phyloP scores from a whole-genome alignment of 2,113 vertebrate species.

The Silurus meridionalis region DNA sequence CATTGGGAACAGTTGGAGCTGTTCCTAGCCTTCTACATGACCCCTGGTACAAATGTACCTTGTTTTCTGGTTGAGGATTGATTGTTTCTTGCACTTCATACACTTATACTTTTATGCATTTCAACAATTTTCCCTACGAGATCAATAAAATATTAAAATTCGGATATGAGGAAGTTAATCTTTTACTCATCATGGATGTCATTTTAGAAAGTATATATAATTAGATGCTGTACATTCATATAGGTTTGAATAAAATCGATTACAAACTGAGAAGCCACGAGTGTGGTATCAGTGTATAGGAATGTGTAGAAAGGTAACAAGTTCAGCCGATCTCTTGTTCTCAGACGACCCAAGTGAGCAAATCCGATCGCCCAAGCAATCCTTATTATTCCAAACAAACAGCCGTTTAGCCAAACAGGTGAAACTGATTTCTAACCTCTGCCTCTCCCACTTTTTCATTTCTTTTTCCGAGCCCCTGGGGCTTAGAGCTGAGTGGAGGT shows the following conservation, averaged over 20 bases:
- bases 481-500: slow-evolving; percentile 66
- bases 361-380: slow-evolving; percentile 75
- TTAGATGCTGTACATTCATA: neutral
- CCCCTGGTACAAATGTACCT: neutral
- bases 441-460: slow-evolving; percentile 19
- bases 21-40: neutral
- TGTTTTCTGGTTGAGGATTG: neutral
- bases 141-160: no score
- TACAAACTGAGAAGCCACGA: neutral
- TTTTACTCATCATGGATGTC: neutral
- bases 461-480: slow-evolving; percentile 71
- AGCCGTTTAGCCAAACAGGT: slow-evolving; percentile 84
- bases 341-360: slow-evolving; percentile 69
- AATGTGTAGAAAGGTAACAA: slow-evolving; percentile 46
- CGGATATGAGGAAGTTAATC: neutral
- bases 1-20: no score
- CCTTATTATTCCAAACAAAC: slow-evolving; percentile 80
- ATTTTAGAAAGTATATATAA: no score
- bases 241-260: neutral
- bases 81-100: neutral
- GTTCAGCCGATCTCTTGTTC: slow-evolving; percentile 74
- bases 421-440: slow-evolving; percentile 80
- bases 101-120: neutral
- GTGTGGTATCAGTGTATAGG: neutral
- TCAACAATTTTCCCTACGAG: no score